Conservation (phyloP, 2,113 vertebrate species). For the Casuarius casuarius region DNA sequence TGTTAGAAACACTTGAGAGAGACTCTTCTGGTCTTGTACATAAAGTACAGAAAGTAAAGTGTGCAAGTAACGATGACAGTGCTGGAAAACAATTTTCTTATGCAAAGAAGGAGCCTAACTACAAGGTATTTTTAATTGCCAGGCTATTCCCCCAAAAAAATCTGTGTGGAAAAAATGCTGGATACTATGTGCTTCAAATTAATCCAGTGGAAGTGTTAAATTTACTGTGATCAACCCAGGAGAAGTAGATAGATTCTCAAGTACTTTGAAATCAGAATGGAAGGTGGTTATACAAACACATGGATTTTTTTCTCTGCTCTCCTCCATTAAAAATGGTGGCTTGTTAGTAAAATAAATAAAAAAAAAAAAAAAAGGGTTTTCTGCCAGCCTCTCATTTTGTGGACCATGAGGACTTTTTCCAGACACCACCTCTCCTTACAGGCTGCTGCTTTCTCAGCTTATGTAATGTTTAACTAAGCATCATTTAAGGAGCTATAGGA, state of each 20-base stretch:
- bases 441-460: background rate
- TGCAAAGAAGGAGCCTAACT: background rate
- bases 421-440: background rate
- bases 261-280: background rate
- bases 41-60: background rate
- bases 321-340: background rate
- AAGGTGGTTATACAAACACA: background rate
- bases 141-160: background rate
- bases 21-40: background rate
- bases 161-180: background rate
- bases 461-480: background rate
- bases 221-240: background rate
- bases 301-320: background rate
- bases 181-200: background rate
- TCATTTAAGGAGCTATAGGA: background rate
- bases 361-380: background rate
- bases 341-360: background rate
- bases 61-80: background rate
- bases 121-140: background rate
- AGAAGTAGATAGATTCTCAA: background rate
- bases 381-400: accelerated
- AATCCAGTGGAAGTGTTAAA: background rate
- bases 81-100: background rate
- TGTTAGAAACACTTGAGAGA: background rate
- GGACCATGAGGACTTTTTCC: background rate